Evolutionary conservation across 1,140 invertebrate genomes (phyloP).

Genomic region (Zelostemma sp.): DNA sequence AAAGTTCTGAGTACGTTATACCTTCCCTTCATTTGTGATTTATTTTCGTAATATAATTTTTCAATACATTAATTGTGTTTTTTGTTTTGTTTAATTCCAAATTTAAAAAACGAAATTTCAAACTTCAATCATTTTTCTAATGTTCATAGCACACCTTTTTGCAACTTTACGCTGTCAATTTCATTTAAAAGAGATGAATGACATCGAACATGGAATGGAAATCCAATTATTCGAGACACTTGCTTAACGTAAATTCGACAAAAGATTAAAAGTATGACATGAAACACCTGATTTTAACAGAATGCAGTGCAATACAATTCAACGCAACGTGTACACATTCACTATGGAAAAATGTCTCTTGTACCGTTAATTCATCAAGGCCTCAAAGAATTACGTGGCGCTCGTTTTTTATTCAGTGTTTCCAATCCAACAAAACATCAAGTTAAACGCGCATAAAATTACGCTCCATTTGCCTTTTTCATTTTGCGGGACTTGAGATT

Average conservation of each 20-base stretch:
- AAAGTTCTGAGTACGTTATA: too few species aligned
- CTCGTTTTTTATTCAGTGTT: constrained; percentile 1
- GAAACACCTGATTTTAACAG: constrained; percentile 27
- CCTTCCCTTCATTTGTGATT: too few species aligned
- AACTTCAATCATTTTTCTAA: too few species aligned
- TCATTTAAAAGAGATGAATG: too few species aligned
- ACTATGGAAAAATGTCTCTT: constrained; percentile 19
- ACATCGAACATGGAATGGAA: too few species aligned
- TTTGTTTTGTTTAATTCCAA: too few species aligned
- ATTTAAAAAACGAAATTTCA: too few species aligned
- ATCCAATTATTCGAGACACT: background rate
- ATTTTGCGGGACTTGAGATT: background rate
- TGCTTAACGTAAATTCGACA: constrained; percentile 13
- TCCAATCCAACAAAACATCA: background rate
- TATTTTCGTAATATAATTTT: too few species aligned
- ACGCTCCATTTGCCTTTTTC: constrained; percentile 3
- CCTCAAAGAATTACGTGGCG: constrained; percentile 25
- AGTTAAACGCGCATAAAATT: background rate
- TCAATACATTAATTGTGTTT: too few species aligned
- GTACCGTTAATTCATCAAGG: constrained; percentile 46
- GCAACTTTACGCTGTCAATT: too few species aligned
- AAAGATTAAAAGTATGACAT: background rate
- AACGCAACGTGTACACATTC: constrained; percentile 29
- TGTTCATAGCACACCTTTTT: too few species aligned
- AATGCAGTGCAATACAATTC: constrained; percentile 13